Base-by-base conservation (phyloP, 2,113 vertebrate genomes). In the Dicerorhinus sumatrensis region DNA sequence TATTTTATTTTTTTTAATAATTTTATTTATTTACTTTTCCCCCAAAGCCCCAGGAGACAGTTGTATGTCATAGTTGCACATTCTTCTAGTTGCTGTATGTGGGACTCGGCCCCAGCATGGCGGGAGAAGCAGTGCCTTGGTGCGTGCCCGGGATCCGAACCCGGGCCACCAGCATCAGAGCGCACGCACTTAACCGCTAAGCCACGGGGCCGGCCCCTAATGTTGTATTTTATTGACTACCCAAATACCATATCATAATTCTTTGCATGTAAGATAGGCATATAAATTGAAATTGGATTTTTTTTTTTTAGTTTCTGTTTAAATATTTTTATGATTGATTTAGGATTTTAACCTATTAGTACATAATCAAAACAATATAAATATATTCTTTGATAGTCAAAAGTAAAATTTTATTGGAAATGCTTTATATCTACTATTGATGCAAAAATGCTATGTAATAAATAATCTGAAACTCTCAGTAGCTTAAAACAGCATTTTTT, bases 401-500 rank as follows among this genome's bases (percentile, higher is more conserved):
- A 87, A 69, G 42, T 93, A 89, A 60, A 89, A 80, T 90, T 90
- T 93, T 91, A 93, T 81, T 93, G 27, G 25, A 83, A 83, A 63
- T 79, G 18, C 27, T 27, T 46, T 81, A 10, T 77, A 54, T 82
- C 18, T 79, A 58, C 69, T 79, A 14, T 92, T 93, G 51, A 23
- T 89, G 29, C 20, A 51, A 29, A 69, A 62, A 79, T 85, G 48
- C 23, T 95, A 33, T 27, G 6, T 89, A 80, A 36, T 81, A 69
- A 77, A 39, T 70, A 70, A 86, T 70, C 25, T 90, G 62, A 93
- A 87, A 81, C 36, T 62, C 69, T 82, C 60, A 67, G 29, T 81
- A 14, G 4, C 51, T 93, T 90, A 69, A 79, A 92, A 88, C n/a
- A 88, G 83, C n/a, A 11, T 60, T n/a, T 6, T 46, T 3, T 42